phyloP scores from a whole-genome alignment of 1,140 invertebrate genomes.

The Adoxophyes honmai region DNA sequence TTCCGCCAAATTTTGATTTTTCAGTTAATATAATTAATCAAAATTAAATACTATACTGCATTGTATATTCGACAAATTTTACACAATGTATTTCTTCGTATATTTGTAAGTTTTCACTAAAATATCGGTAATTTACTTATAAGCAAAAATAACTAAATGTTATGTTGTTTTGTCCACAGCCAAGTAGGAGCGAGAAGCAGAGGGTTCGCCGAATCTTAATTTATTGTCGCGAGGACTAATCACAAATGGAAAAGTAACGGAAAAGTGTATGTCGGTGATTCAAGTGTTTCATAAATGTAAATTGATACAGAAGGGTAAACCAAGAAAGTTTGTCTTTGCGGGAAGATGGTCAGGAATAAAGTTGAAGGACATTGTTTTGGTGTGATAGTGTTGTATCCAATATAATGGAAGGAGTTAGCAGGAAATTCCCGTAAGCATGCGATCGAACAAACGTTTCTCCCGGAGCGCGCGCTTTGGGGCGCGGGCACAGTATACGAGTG shows the following conservation, averaged over 20 bases:
- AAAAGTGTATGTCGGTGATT: slow-evolving; percentile 65
- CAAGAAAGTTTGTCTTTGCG: slow-evolving; percentile 41
- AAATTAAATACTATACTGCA: no score
- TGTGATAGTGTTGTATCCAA: slow-evolving; percentile 75
- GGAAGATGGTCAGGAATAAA: slow-evolving; percentile 52
- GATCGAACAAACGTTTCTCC: slow-evolving; percentile 45
- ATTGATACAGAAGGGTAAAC: slow-evolving; percentile 28
- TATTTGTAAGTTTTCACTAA: no score
- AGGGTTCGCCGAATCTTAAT: slow-evolving; percentile 66
- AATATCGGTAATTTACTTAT: no score
- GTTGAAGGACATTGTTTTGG: slow-evolving; percentile 67
- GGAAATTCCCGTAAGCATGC: slow-evolving; percentile 60
- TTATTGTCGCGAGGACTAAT: slow-evolving; percentile 72
- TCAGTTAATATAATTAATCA: no score
- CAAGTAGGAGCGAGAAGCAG: slow-evolving; percentile 47
- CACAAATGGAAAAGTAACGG: slow-evolving; percentile 65
- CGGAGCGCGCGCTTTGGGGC: slow-evolving; percentile 36
- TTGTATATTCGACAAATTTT: no score
- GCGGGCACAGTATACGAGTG: slow-evolving; percentile 43
- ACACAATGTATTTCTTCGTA: no score
- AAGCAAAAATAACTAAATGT: no score
- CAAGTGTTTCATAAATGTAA: slow-evolving; percentile 57
- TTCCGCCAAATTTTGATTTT: no score
- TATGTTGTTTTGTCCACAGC: slow-evolving; percentile 50
- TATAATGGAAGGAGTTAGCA: slow-evolving; percentile 65